Base-by-base conservation (phyloP, 2,113 vertebrate species). In the Apteryx mantelli region DNA sequence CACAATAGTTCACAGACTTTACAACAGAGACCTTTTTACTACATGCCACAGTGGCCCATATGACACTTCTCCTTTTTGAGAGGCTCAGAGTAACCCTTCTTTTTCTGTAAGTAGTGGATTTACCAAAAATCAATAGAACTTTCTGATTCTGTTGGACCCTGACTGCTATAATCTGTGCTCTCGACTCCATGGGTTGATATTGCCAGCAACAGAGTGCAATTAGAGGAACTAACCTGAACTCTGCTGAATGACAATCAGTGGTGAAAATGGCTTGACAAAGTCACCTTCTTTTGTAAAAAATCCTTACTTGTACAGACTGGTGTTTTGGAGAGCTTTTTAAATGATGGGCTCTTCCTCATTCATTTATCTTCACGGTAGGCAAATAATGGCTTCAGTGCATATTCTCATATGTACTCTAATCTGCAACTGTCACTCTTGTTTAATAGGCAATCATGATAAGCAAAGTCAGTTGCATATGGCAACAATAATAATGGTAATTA, bases 91-190 rank as follows among this genome's bases (percentile, higher is more conserved):
- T 76, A 97, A 97, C 68, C 86, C 21, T 76, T 19, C 26, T 89
- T 95, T 87, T 94, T 85, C 87, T 89, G 66, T 89, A 91, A 95
- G 92, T 70, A 91, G 30, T 48, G 36, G 42, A 56, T 96, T 77
- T 95, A 50, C 21, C 25, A 64, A 64, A 97, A 85, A 91, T 77
- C 46, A 91, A 88, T 94, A 89, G 17, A 85, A 58, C 4, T 26
- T 82, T 96, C 90, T 92, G 7, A 71, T 96, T 96, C 81, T 40
- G 6, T 52, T n/a, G 50, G 80, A 76, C 60, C 60, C 68, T 69
- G 42, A 89, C 5, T 11, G n/a, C 73, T 93, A 22, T 81, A 75
- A 79, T 85, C 22, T 91, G 20, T 86, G 21, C 36, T 81, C 36
- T 82, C 60, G 15, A 66, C 46, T 48, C 64, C 32, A 9, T 22